Evolutionary conservation across 2,888 invertebrate genomes (phyloP).

Genomic region (Pollenia griseotomentosa): DNA sequence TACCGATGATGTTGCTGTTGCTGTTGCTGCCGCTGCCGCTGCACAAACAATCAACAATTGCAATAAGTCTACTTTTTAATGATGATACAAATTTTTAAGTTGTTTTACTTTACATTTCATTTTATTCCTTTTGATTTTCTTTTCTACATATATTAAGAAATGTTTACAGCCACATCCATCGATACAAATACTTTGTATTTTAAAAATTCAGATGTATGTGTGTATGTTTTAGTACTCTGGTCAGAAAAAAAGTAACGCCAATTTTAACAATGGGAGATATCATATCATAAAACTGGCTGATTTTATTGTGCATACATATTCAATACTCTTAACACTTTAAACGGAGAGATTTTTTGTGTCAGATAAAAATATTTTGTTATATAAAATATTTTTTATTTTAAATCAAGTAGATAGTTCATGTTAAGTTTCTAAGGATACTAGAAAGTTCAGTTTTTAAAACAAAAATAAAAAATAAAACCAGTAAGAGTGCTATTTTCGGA

Average conservation of each 20-base stretch:
- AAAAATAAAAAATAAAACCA: too few relatives aligned
- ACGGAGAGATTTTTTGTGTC: background rate
- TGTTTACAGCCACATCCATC: conserved; percentile 3
- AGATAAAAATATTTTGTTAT: too few relatives aligned
- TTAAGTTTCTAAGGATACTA: too few relatives aligned
- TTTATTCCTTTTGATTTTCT: conserved; percentile 46
- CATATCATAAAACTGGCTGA: conserved; percentile 32
- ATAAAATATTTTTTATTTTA: too few relatives aligned
- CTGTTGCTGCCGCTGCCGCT: conserved; percentile 33
- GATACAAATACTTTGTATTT: background rate
- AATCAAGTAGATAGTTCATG: too few relatives aligned
- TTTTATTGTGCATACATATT: conserved; percentile 32
- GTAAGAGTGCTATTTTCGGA: too few relatives aligned
- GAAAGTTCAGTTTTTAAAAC: too few relatives aligned
- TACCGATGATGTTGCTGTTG: conserved; percentile 32
- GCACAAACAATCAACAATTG: conserved; percentile 66
- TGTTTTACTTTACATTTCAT: conserved; percentile 44
- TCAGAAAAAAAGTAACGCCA: conserved; percentile 53
- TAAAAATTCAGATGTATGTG: conserved; percentile 12
- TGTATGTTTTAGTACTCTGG: background rate
- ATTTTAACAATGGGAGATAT: conserved; percentile 70
- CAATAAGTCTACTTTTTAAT: conserved; percentile 71
- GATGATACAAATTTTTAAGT: conserved; percentile 53
- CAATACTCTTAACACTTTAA: conserved; percentile 37
- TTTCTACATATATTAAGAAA: conserved; percentile 27